Evolutionary conservation across 2,888 invertebrate species (phyloP), one percentile per base, ranked within the genome.

Genomic region (Calameuta pallipes): DNA sequence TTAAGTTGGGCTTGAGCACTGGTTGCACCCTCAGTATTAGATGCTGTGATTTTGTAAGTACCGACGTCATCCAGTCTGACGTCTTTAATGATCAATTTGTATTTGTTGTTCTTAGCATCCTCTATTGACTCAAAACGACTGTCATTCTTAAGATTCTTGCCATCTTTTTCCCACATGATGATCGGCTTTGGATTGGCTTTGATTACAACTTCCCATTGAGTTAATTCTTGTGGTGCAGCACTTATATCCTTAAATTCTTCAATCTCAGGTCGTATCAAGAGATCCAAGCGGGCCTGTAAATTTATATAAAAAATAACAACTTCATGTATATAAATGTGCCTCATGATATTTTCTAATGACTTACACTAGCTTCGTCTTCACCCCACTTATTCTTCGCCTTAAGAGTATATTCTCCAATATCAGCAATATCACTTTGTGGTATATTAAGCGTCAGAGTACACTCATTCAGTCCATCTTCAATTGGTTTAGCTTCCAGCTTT

Each of bases 171-270:
- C 98, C 98, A 99, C 85, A 96, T 94, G 1, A 99, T 94, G 83
- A 96, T 96, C 2, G 99, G 97, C 82, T 95, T 94, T 0, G 99
- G 99, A 91, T 97, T 97, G 35, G 98, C 98, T 85, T 95, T 95
- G 2, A 99, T 95, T 71, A 95, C 94, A 68, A 96, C 96, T 85
- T 96, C 94, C 90, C 99, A 95, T 81, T 94, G 94, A 35, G 96
- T 95, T 37, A 95, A 94, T 86, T 97, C 96, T 77, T 95, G 96
- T 1, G 97, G 97, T 80, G 95, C 94, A 1, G 95, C 95, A 35
- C 93, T 94, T 73, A 95, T 93, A 89, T 97, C 96, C 84, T 94
- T 94, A 74, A 97, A 93, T 0, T 95, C 95, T 79, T 95, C 94
- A 80, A 97, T 95, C 92, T 96, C 96, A 0, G 97, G 97, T 84